Percentiles rank a stretch among this genome's conserved stretches.
phyloP scores from a whole-genome alignment of 37 sponge, comb jelly and placozoan genomes.

The Petrosia ficiformis region DNA sequence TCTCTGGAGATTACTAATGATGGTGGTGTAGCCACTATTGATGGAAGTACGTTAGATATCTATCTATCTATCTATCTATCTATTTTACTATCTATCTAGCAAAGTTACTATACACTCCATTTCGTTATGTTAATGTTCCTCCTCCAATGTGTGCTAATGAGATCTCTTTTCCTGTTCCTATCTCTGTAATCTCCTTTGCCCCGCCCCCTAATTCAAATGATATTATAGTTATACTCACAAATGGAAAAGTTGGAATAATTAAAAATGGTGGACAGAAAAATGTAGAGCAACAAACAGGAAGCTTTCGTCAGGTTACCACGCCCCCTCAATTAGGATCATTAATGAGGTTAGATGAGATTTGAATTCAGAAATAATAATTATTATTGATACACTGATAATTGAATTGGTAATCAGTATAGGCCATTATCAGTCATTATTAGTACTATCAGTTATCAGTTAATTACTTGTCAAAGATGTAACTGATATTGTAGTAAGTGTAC shows the following conservation, averaged over 20 bases:
- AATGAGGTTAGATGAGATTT: background rate
- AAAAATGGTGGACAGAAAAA: background rate
- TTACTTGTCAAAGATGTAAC: no score
- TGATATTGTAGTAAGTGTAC: no score
- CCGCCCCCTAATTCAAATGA: conserved; percentile 59
- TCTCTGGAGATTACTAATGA: conserved; percentile 29
- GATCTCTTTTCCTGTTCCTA: conserved; percentile 38
- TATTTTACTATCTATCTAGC: conserved; percentile 11
- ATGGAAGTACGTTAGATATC: conserved; percentile 55
- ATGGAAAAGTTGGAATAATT: conserved; percentile 35
- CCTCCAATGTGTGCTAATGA: conserved; percentile 85
- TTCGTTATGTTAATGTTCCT: conserved; percentile 68
- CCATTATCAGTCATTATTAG: no score
- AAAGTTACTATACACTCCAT: conserved; percentile 80
- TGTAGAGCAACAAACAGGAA: no score
- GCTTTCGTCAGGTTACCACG: no score
- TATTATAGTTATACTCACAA: conserved; percentile 36
- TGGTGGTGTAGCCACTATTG: conserved; percentile 69
- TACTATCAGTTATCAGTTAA: no score
- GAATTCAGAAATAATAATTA: no score
- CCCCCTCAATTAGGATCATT: no score
- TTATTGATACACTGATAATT: no score
- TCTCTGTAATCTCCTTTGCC: conserved; percentile 46
- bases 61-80: conserved; percentile 12
- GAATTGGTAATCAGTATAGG: no score